Percentiles rank a stretch among this genome's conserved stretches.
phyloP scores from a whole-genome alignment of 2,888 invertebrate genomes.

The Ctenicera cuprea region DNA sequence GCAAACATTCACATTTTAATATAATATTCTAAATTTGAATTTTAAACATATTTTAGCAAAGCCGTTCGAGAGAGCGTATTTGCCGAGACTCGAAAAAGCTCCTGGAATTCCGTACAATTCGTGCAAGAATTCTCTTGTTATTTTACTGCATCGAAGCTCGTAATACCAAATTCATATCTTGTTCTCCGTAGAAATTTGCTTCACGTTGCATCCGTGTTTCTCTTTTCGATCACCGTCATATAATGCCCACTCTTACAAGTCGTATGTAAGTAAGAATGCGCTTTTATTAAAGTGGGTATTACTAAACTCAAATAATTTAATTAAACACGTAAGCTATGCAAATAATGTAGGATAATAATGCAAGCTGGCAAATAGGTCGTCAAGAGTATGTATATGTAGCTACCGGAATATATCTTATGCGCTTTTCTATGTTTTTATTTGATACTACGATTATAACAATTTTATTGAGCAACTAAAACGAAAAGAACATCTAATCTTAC shows the following conservation, averaged over 20 bases:
- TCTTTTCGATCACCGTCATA: neutral
- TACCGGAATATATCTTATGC: neutral
- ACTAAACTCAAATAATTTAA: constrained; percentile 18
- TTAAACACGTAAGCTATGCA: constrained; percentile 1
- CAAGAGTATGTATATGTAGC: neutral
- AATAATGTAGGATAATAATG: neutral
- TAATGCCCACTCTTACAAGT: neutral
- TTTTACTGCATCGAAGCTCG: constrained; percentile 36
- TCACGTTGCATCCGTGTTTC: constrained; percentile 13
- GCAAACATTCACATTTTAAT: constrained; percentile 20
- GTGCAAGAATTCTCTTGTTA: constrained; percentile 39
- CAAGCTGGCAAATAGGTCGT: neutral
- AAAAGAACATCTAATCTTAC: no score
- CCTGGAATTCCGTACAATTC: constrained; percentile 30
- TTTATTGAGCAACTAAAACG: no score
- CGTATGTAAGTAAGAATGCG: constrained; percentile 1
- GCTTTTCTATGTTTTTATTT: no score
- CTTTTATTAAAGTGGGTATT: constrained; percentile 10
- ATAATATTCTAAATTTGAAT: constrained; percentile 23
- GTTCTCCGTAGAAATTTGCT: neutral
- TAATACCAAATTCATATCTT: constrained; percentile 32
- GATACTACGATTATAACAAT: no score
- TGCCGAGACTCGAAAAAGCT: constrained; percentile 15
- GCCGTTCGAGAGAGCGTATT: constrained; percentile 5
- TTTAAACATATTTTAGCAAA: constrained; percentile 27